Evolutionary conservation across 2,888 invertebrate species (phyloP).

Genomic region (Oithona nana): DNA sequence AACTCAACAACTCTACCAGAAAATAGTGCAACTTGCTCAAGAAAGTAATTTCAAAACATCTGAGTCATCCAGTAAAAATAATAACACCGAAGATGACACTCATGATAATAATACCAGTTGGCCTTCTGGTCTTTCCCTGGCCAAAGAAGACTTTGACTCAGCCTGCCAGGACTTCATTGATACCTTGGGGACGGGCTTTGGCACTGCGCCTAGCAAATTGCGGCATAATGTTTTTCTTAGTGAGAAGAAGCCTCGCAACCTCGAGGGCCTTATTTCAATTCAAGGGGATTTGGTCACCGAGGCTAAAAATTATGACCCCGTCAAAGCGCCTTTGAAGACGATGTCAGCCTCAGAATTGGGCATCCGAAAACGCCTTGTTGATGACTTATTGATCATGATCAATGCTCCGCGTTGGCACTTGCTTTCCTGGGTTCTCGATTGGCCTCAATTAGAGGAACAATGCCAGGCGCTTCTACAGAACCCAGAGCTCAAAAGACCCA

Average conservation of each 20-base stretch:
- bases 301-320: conserved; percentile 10
- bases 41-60: background rate
- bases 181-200: background rate
- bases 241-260: background rate
- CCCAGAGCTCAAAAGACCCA: conserved; percentile 34
- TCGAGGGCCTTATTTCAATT: conserved; percentile 13
- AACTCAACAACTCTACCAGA: background rate
- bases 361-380: background rate
- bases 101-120: background rate
- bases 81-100: background rate
- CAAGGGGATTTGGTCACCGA: conserved; percentile 13
- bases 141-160: background rate
- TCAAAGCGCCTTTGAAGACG: background rate
- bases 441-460: conserved; percentile 35
- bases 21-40: background rate
- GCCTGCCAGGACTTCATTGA: background rate
- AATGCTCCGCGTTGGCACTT: conserved; percentile 42
- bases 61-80: background rate
- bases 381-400: conserved; percentile 6
- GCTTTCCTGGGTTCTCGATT: conserved; percentile 47
- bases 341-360: background rate
- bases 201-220: background rate
- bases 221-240: background rate
- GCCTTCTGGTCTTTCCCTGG: no score
- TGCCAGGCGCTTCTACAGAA: conserved; percentile 34